Percentiles rank a stretch among this genome's conserved stretches.
These are phyloP conservation scores for Mycalesis mineus DNA, from an alignment of 2,888 invertebrate species.

Conservation along the genomic window DNA sequence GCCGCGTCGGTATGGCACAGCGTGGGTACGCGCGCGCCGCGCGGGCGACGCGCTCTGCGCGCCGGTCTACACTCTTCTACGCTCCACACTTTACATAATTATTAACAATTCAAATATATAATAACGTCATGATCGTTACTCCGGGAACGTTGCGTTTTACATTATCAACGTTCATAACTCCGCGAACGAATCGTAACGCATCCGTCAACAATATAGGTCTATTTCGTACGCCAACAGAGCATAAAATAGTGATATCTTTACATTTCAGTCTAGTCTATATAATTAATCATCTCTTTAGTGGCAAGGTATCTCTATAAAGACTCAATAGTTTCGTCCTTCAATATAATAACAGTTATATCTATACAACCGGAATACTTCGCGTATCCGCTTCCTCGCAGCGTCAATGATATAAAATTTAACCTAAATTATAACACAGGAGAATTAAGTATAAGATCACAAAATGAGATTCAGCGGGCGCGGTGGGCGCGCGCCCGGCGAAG, in stretches of 20 bases:
- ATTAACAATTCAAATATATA: constrained; percentile 61
- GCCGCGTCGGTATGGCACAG: background rate
- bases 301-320: constrained; percentile 78
- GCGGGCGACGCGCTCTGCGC: constrained; percentile 34
- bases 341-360: constrained; percentile 75
- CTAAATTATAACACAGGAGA: constrained; percentile 79
- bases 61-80: constrained; percentile 47
- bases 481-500: constrained; percentile 67
- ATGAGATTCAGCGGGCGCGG: constrained; percentile 76
- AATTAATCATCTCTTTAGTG: constrained; percentile 72
- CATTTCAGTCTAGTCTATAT: constrained; percentile 78
- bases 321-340: constrained; percentile 73
- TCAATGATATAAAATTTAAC: constrained; percentile 79
- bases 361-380: constrained; percentile 70
- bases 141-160: constrained; percentile 54
- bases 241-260: constrained; percentile 78
- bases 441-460: constrained; percentile 79
- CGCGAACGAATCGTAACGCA: constrained; percentile 57
- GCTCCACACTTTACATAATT: constrained; percentile 54
- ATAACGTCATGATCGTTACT: constrained; percentile 54
- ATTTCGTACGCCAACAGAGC: constrained; percentile 75
- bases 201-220: constrained; percentile 66
- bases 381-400: constrained; percentile 74
- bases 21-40: background rate
- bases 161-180: constrained; percentile 48